phyloP scores from a whole-genome alignment of 2,113 vertebrate species.

The Heterotis niloticus region DNA sequence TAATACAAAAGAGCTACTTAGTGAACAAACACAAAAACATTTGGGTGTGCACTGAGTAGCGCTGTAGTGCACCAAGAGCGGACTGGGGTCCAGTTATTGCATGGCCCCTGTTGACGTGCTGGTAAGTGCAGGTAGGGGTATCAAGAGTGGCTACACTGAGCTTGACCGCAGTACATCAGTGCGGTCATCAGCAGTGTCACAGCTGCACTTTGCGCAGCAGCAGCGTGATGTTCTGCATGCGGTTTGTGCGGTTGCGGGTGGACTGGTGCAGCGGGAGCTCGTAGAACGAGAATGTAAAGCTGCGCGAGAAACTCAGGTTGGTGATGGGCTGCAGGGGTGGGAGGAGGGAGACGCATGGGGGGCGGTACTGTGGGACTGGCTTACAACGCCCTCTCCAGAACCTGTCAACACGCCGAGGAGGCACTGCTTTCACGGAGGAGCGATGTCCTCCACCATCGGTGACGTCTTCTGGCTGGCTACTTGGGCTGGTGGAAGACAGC shows the following conservation, averaged over 20 bases:
- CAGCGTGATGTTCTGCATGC: slow-evolving; percentile 52
- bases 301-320: slow-evolving; percentile 69
- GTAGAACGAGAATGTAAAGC: slow-evolving; percentile 76
- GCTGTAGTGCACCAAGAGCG: too few relatives aligned
- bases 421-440: slow-evolving; percentile 6
- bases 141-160: too few relatives aligned
- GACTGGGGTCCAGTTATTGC: too few relatives aligned
- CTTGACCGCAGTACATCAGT: not conserved
- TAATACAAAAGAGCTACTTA: not conserved
- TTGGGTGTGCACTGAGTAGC: not conserved
- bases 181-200: slow-evolving; percentile 39
- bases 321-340: slow-evolving; percentile 61
- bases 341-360: slow-evolving; percentile 48
- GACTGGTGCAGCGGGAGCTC: slow-evolving; percentile 68
- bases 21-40: not conserved
- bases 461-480: slow-evolving; percentile 18
- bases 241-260: slow-evolving; percentile 51
- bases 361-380: slow-evolving; percentile 36
- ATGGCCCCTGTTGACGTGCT: not conserved
- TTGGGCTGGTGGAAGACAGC: slow-evolving; percentile 11
- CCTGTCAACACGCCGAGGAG: slow-evolving; percentile 28
- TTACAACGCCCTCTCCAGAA: slow-evolving; percentile 26
- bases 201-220: slow-evolving; percentile 59
- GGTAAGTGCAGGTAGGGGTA: not conserved
- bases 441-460: slow-evolving; percentile 27